Base-by-base conservation (phyloP, 2,797 vertebrate genomes). In the Sphenodon punctatus region DNA sequence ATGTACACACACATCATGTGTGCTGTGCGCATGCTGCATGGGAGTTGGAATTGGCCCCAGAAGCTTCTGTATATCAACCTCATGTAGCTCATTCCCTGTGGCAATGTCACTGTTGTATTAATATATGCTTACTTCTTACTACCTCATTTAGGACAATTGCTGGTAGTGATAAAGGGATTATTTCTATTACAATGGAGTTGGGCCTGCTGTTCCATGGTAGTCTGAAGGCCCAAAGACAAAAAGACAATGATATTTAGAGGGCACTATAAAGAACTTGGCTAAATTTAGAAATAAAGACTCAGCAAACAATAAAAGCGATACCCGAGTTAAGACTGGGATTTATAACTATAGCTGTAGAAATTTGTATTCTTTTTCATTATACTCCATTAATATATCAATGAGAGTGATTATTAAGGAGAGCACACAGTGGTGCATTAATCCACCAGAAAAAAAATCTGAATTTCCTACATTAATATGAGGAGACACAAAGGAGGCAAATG, bases 111-210 rank as follows among this genome's bases (percentile, higher is more conserved):
- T 71, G 74, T 58, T 46, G 10, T 61, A 64, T 34, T 17, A 27
- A 8, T 53, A 49, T 49, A 51, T 9, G 15, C n/a, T n/a, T 8
- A 42, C 42, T 19, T 42, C 4, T 51, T n/a, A n/a, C n/a, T 51
- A 27, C 27, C 8, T 51, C n/a, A n/a, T 27, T n/a, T 27, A n/a
- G n/a, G 14, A 53, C 27, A 25, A 53, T 46, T 69, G n/a, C n/a
- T n/a, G n/a, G n/a, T n/a, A n/a, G n/a, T n/a, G n/a, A n/a, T n/a
- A n/a, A n/a, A 64, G 14, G 42, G 0, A 0, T 56, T 38, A n/a
- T n/a, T 69, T 20, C 27, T 0, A 0, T 25, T 43, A 36, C 25
- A 66, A 0, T 4, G 43, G 63, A 25, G 38, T 0, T 70, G 27
- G 32, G 48, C 27, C 53, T 16, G 23, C 48, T 6, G 11, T 48